Evolutionary conservation across 2,888 invertebrate species (phyloP), one percentile per base, ranked within the genome.

Genomic region (Nemotelus pantherinus): DNA sequence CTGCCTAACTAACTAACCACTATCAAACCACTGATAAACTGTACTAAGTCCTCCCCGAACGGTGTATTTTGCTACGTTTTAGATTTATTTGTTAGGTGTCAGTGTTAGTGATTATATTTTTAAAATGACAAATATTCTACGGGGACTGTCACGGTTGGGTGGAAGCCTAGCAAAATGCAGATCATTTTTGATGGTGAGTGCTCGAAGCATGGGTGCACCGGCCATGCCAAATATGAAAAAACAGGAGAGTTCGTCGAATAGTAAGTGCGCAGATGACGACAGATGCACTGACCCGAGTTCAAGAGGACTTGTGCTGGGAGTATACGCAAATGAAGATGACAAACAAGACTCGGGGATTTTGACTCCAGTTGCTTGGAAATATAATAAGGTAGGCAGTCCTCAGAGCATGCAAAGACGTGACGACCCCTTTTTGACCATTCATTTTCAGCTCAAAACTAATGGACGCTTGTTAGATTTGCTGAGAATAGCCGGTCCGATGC

Each of bases 341-440:
- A 84, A 83, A 47, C 87, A 86, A 70, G 89, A 91, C 72, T 85
- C 85, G 0, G 91, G 91, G 1, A 89, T 90, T 79, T 87, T 92
- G 48, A 92, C 92, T 0, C 89, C 90, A 2, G 88, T 90, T 45
- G 92, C 90, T 0, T 88, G 89, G 83, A 89, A 90, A 77, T 93
- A 90, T 82, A 89, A 93, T 83, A 84, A 88, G 48, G 84, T 88
- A 79, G 84, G 47, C 3, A 25, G 44, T 57, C 55, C 9, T 25
- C 25, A 25, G 25, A 25, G 25, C 7, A 64, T 10, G 63, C 74
- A 76, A 45, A 75, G 50, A 10, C 48, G n/a, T 7, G 47, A 60
- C 43, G 63, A 43, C 2, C n/a, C 63, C 5, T 25, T 47, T 9
- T 75, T 76, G 3, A 57, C 4, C 5, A 55, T 41, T 63, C 9